phyloP scores from a whole-genome alignment of 1,140 invertebrate species.

The Oppia nitens region DNA sequence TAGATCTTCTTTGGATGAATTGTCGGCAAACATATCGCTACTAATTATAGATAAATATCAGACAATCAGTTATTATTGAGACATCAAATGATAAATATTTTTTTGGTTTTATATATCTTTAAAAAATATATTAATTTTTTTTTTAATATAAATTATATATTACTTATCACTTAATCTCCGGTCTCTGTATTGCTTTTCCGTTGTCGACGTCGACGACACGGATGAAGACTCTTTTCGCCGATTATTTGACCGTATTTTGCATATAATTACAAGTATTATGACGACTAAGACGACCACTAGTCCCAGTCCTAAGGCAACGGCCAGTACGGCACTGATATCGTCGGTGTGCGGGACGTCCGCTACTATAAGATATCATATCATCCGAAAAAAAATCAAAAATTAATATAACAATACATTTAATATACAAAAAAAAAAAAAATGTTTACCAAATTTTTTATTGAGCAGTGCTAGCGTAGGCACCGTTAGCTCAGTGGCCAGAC shows the following conservation, averaged over 20 bases:
- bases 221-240: neutral
- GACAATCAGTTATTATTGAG: no score
- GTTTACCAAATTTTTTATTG: conserved; percentile 3
- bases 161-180: neutral
- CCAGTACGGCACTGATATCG: neutral
- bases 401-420: no score
- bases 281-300: neutral
- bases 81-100: no score
- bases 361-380: neutral
- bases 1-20: neutral
- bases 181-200: neutral
- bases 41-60: no score
- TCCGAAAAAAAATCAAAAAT: neutral
- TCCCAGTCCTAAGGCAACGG: neutral
- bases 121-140: no score
- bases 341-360: neutral
- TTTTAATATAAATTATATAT: no score
- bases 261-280: neutral
- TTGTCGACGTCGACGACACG: no score
- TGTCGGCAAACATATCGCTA: no score
- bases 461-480: conserved; percentile 16
- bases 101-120: no score
- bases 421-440: neutral
- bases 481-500: conserved; percentile 31
- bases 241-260: neutral